Evolutionary conservation across 2,888 invertebrate genomes (phyloP).

Genomic region (Cheilosia vernalis): DNA sequence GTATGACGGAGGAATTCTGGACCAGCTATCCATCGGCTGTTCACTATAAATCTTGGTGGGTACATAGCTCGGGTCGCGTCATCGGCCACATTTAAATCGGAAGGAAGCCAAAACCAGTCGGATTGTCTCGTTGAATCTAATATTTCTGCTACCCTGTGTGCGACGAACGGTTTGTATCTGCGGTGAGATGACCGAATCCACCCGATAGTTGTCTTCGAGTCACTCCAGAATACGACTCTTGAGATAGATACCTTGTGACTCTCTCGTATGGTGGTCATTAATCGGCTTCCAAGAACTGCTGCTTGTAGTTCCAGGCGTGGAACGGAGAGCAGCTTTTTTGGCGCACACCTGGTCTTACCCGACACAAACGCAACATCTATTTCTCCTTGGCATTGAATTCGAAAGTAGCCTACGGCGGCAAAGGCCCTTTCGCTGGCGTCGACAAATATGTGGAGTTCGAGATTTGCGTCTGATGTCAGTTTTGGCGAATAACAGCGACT

Average conservation of each 20-base stretch:
- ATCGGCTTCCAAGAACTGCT: neutral
- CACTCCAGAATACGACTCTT: neutral
- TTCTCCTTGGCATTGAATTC: neutral
- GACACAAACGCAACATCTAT: slow-evolving; percentile 36
- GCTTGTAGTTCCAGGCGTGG: neutral
- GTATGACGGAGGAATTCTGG: slow-evolving; percentile 12
- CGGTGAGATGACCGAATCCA: neutral
- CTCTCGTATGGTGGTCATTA: neutral
- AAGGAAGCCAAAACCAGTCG: slow-evolving; percentile 3
- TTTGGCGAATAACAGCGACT: slow-evolving; percentile 1
- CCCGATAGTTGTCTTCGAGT: neutral
- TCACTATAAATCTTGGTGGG: neutral
- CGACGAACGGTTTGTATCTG: neutral
- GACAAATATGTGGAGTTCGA: slow-evolving; percentile 38
- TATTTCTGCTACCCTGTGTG: neutral
- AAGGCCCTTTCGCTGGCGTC: slow-evolving; percentile 30
- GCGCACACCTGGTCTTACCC: slow-evolving; percentile 20
- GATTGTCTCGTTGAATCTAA: neutral
- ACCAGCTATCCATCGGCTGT: slow-evolving; percentile 20
- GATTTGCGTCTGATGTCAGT: neutral
- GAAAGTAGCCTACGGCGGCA: slow-evolving; percentile 7
- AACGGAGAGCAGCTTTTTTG: neutral
- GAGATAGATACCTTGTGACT: too few species aligned
- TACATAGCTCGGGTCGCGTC: neutral
- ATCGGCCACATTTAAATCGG: slow-evolving; percentile 18